phyloP scores from a whole-genome alignment of 2,797 vertebrate genomes.

The Acanthornis magna region DNA sequence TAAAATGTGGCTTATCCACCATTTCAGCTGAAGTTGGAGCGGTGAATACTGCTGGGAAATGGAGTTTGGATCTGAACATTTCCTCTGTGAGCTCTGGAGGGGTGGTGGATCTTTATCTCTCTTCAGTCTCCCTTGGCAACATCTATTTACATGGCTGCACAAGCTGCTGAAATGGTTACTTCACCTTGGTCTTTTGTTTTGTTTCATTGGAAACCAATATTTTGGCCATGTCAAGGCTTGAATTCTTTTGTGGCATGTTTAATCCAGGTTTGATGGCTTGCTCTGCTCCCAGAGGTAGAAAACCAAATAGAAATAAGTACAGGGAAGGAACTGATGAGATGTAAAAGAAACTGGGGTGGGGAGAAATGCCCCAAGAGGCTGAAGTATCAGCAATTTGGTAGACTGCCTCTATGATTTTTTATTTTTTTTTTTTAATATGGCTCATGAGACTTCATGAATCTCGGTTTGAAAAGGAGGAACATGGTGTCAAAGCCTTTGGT shows the following conservation, averaged over 20 bases:
- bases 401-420: neutral
- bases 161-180: constrained; percentile 38
- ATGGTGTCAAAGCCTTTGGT: neutral
- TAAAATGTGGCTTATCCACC: neutral
- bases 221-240: constrained; percentile 32
- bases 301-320: constrained; percentile 16
- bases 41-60: neutral
- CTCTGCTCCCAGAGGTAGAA: constrained; percentile 39
- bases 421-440: neutral
- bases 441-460: neutral
- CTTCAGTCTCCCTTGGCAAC: constrained; percentile 31
- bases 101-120: constrained; percentile 8
- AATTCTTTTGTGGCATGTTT: constrained; percentile 43
- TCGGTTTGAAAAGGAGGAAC: neutral
- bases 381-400: constrained; percentile 4
- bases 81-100: neutral
- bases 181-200: constrained; percentile 48
- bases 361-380: neutral
- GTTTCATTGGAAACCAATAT: constrained; percentile 61
- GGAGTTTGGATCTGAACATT: neutral
- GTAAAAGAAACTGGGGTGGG: neutral
- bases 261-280: constrained; percentile 31
- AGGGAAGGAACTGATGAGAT: neutral
- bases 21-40: neutral
- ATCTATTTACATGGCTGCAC: constrained; percentile 7